A percentile compares a stretch with the other conserved stretches of the same genome.
Conservation (phyloP, 2,888 invertebrate genomes). For the Alitta virens region DNA sequence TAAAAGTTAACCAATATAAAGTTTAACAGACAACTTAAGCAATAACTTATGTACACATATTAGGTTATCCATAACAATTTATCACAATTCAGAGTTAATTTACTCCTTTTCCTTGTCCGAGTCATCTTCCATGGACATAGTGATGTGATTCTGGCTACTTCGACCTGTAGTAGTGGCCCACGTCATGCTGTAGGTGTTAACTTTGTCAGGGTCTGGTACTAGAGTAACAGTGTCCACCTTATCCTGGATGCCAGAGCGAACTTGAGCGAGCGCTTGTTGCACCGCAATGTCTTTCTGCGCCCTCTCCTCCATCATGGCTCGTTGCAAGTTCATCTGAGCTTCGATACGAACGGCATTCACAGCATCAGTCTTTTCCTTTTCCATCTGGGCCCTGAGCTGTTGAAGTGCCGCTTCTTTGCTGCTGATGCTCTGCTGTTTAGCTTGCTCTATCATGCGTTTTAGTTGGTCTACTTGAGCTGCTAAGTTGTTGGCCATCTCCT, state of each 20-base stretch:
- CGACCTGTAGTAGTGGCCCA: conserved; percentile 26
- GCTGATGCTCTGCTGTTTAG: conserved; percentile 49
- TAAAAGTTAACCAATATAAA: no score
- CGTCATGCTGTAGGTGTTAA: conserved; percentile 33
- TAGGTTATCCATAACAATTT: no score
- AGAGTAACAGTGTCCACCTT: conserved; percentile 40
- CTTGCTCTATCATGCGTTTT: conserved; percentile 53
- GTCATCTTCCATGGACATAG: conserved; percentile 33
- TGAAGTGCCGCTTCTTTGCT: conserved; percentile 49
- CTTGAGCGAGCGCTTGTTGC: conserved; percentile 50
- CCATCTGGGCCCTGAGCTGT: conserved; percentile 42
- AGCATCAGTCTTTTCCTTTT: conserved; percentile 38
- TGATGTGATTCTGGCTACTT: conserved; percentile 31
- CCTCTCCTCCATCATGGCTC: conserved; percentile 51
- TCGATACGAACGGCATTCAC: conserved; percentile 49
- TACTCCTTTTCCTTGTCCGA: conserved; percentile 34
- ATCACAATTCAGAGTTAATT: background rate
- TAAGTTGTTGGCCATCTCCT: conserved; percentile 61
- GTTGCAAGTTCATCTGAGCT: conserved; percentile 48
- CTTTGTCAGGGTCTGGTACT: conserved; percentile 39
- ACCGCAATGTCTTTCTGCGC: conserved; percentile 53
- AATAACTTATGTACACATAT: no score
- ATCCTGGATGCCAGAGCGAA: conserved; percentile 44
- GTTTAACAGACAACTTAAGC: no score
- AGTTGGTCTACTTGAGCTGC: conserved; percentile 54